Evolutionary conservation across 2,113 vertebrate species (phyloP).

Genomic region (Peromyscus maniculatus): DNA sequence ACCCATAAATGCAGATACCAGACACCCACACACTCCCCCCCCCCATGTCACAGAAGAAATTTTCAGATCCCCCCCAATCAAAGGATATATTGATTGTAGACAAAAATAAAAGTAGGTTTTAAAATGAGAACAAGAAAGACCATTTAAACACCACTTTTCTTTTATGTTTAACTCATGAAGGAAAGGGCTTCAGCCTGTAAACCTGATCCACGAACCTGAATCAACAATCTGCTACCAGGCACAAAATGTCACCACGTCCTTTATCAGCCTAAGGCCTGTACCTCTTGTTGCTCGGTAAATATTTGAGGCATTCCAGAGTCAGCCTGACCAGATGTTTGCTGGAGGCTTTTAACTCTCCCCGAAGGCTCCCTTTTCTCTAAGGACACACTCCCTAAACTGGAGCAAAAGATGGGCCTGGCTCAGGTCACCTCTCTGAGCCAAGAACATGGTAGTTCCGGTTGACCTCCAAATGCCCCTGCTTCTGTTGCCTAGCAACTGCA

Average conservation of each 20-base stretch:
- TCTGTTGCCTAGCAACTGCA: not conserved
- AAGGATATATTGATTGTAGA: not conserved
- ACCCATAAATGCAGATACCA: not conserved
- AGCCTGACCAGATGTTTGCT: not conserved
- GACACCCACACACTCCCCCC: not conserved
- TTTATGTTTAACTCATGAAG: not conserved
- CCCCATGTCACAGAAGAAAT: not conserved
- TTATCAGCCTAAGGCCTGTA: not conserved
- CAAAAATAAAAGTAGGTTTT: not conserved
- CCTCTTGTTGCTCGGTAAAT: not conserved
- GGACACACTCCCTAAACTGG: not conserved
- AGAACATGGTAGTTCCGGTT: not conserved
- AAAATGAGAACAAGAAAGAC: not conserved
- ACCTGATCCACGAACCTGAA: not conserved
- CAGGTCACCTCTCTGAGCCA: not conserved
- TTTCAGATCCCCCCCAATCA: not conserved
- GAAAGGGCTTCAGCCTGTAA: not conserved
- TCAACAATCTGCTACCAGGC: not conserved
- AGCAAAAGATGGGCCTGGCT: not conserved
- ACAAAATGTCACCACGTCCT: not conserved
- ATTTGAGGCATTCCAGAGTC: constrained; percentile 58
- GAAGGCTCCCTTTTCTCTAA: not conserved
- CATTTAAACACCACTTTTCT: not conserved
- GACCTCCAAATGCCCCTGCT: not conserved
- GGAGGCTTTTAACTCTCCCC: not conserved